Conservation (phyloP, 2,797 vertebrate genomes). For the Botia kubotai region DNA sequence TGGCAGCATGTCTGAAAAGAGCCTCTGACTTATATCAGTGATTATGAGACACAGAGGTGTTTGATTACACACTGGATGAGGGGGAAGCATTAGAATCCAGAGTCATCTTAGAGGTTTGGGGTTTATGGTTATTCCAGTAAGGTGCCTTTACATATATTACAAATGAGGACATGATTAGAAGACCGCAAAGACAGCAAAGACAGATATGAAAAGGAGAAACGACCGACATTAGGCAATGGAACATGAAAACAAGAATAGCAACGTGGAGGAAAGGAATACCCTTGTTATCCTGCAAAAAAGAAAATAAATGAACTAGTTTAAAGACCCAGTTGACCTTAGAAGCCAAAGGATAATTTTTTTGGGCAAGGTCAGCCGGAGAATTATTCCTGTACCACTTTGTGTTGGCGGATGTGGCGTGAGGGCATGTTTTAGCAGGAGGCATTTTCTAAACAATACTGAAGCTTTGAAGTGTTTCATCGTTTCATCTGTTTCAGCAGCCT, state of each 20-base stretch:
- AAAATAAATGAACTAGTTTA: conserved; percentile 16
- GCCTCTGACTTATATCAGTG: neutral
- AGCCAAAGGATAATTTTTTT: conserved; percentile 27
- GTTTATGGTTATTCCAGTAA: conserved; percentile 13
- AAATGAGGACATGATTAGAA: conserved; percentile 12
- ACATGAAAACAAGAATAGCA: neutral
- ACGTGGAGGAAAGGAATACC: neutral
- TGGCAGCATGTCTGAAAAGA: no score
- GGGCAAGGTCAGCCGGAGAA: conserved; percentile 37
- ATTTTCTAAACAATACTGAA: conserved; percentile 42
- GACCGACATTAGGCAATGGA: neutral
- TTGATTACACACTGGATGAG: conserved; percentile 63
- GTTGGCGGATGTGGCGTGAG: conserved; percentile 38
- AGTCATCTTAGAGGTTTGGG: conserved; percentile 59
- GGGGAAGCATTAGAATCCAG: conserved; percentile 64
- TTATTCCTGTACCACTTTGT: conserved; percentile 27
- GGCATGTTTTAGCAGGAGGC: conserved; percentile 31
- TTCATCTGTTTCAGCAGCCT: conserved; percentile 45
- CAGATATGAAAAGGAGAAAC: conserved; percentile 7
- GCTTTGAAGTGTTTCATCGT: conserved; percentile 48
- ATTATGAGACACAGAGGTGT: conserved; percentile 58
- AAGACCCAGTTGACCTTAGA: conserved; percentile 17
- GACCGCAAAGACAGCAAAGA: conserved; percentile 9
- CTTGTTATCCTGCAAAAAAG: conserved; percentile 28
- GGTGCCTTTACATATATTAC: neutral